These are phyloP conservation scores for Anorthoa munda DNA, from an alignment of 2,888 invertebrate species.

Conservation along the genomic window DNA sequence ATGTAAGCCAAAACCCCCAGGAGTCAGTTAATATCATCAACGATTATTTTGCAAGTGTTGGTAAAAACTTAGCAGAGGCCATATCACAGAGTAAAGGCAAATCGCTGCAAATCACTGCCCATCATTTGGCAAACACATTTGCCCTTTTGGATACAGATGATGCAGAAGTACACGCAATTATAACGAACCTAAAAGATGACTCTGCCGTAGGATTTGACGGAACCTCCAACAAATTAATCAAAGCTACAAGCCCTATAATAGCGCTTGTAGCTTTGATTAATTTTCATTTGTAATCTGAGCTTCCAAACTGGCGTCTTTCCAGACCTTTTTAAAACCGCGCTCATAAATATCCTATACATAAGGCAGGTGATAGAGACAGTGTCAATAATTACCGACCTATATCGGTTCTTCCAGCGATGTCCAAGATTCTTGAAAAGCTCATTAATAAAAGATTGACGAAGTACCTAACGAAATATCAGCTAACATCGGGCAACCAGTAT, in stretches of 20 bases:
- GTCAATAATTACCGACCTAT: neutral
- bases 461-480: neutral
- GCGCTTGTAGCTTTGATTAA: too few species aligned
- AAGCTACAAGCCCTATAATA: neutral
- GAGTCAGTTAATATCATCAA: too few species aligned
- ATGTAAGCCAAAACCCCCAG: too few species aligned
- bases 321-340: neutral
- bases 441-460: neutral
- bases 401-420: neutral
- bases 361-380: neutral
- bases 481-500: neutral
- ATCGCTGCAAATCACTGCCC: neutral
- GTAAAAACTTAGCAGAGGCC: neutral
- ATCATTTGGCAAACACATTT: neutral
- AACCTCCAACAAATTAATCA: neutral
- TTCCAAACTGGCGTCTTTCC: neutral
- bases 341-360: constrained; percentile 1
- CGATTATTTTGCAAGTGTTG: neutral
- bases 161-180: neutral
- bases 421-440: neutral
- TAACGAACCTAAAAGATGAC: too few species aligned
- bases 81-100: neutral
- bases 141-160: neutral
- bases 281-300: neutral
- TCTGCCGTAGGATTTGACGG: too few species aligned